These are phyloP conservation scores for Lasiommata megera DNA, from an alignment of 2,888 invertebrate species.

Conservation along the genomic window DNA sequence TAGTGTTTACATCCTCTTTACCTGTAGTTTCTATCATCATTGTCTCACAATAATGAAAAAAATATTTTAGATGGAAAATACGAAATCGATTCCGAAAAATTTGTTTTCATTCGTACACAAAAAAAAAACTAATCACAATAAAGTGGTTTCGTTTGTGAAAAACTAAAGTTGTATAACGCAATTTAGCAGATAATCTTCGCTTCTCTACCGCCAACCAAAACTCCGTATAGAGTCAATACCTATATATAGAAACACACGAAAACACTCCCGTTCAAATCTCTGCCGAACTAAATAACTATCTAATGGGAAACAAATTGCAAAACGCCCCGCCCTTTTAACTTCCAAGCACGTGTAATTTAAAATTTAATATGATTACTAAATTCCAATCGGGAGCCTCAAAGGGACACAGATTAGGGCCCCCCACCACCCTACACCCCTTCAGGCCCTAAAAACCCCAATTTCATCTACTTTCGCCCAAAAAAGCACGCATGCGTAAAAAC, in stretches of 20 bases:
- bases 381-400: constrained; percentile 78
- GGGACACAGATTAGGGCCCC: constrained; percentile 75
- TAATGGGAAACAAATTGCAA: constrained; percentile 72
- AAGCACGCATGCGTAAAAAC: constrained; percentile 79
- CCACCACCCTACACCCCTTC: constrained; percentile 48
- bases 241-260: not conserved
- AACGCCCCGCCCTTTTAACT: constrained; percentile 60
- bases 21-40: too few species aligned
- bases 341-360: constrained; percentile 77
- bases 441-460: constrained; percentile 76
- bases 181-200: not conserved
- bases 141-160: too few species aligned
- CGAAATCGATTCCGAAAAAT: too few species aligned
- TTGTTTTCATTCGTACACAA: too few species aligned
- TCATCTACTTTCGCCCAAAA: constrained; percentile 72
- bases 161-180: too few species aligned
- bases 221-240: not conserved
- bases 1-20: too few species aligned
- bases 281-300: constrained; percentile 50
- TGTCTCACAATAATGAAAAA: too few species aligned
- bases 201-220: not conserved
- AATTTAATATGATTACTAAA: constrained; percentile 81
- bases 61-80: too few species aligned
- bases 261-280: constrained; percentile 28
- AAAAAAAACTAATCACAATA: too few species aligned